phyloP scores from a whole-genome alignment of 2,888 invertebrate genomes.

The Gandaritis pyraliata region DNA sequence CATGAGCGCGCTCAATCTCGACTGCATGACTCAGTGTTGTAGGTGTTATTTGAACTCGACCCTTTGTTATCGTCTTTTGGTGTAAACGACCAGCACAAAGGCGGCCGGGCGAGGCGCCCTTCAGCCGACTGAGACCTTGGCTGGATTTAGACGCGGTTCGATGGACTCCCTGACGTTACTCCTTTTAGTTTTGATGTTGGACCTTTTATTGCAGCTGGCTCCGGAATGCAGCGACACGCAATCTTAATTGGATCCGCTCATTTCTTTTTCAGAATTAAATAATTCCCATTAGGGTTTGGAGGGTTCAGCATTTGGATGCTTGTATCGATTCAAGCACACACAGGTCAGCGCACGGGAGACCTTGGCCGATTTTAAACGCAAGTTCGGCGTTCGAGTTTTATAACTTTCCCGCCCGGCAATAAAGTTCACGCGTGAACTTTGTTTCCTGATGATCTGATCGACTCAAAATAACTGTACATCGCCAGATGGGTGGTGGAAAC shows the following conservation, averaged over 20 bases:
- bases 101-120: conserved; percentile 77
- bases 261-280: conserved; percentile 49
- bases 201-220: conserved; percentile 67
- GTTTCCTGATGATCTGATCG: conserved; percentile 68
- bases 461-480: conserved; percentile 66
- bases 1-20: conserved; percentile 41
- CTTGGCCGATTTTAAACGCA: conserved; percentile 81
- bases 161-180: conserved; percentile 72
- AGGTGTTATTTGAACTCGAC: conserved; percentile 48
- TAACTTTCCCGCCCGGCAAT: conserved; percentile 73
- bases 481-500: conserved; percentile 69
- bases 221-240: conserved; percentile 62
- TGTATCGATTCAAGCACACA: conserved; percentile 47
- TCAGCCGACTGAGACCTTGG: conserved; percentile 80
- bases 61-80: conserved; percentile 78
- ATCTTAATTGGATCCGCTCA: conserved; percentile 59
- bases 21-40: conserved; percentile 67
- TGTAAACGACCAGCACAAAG: conserved; percentile 78
- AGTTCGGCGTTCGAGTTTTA: conserved; percentile 78
- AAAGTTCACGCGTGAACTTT: conserved; percentile 73
- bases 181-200: conserved; percentile 72
- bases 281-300: conserved; percentile 39
- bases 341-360: conserved; percentile 73
- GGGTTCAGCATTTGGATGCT: conserved; percentile 43
- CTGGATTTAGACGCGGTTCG: conserved; percentile 82